phyloP scores from a whole-genome alignment of 2,113 vertebrate genomes.

The Phalacrocorax carbo region DNA sequence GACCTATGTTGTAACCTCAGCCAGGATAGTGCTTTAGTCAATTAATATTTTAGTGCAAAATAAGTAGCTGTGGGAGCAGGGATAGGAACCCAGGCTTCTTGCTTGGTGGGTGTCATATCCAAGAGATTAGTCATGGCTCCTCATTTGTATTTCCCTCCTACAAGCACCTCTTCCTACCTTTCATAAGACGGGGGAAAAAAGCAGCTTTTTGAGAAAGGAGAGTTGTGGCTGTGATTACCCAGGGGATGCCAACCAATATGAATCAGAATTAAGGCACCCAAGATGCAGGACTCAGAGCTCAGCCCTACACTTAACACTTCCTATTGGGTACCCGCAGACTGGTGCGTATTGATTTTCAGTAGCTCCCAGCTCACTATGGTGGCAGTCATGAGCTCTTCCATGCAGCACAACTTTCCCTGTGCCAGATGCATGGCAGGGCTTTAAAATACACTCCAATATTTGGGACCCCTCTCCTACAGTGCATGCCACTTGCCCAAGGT shows the following conservation, averaged over 20 bases:
- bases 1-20: not conserved
- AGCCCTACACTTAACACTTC: not conserved
- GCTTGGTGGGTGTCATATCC: not conserved
- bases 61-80: not conserved
- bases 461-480: not conserved
- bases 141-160: not conserved
- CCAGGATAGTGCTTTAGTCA: not conserved
- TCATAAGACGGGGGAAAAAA: not conserved
- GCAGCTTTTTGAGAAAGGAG: not conserved
- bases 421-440: not conserved
- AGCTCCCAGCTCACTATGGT: not conserved
- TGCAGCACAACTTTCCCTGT: not conserved
- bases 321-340: not conserved
- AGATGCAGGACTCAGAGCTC: not conserved
- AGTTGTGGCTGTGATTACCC: not conserved
- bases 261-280: not conserved
- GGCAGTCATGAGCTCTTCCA: not conserved
- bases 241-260: not conserved
- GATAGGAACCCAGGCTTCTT: not conserved
- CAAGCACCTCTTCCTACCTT: not conserved
- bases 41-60: not conserved
- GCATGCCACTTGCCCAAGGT: not conserved
- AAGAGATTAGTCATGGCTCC: not conserved
- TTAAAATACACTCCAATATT: not conserved
- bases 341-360: not conserved